Evolutionary conservation across 2,888 invertebrate species (phyloP), one percentile per base, ranked within the genome.

Genomic region (Harpagoxenus sublaevis): DNA sequence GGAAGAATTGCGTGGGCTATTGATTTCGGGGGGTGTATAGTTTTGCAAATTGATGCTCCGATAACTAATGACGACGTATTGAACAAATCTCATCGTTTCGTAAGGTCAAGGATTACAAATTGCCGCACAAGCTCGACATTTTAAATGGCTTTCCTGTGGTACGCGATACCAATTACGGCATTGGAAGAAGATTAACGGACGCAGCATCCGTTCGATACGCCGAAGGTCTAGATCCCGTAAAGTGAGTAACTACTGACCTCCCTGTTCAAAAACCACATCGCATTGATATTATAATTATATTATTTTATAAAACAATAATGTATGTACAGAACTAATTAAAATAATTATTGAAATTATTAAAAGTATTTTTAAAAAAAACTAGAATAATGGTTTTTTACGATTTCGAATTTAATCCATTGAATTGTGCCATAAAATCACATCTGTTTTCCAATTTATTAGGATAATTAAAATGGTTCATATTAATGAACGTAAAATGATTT

Each of bases 131-230:
- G 6, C 96, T 97, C 85, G 96, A 96, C 57, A 96, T 96, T 91
- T 95, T 96, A 89, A 97, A 97, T 95, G 98, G 98, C 1, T 96
- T 97, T 94, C 95, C 96, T 86, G 95, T 97, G 62, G 96, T 97
- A 0, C 96, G 96, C 90, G 95, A 95, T 8, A 92, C 95, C 1
- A 94, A 96, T 74, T 93, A 95, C 35, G 97, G 96, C 5, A 86
- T 91, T 10, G 93, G 93, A 45, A 89, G 90, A 79, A 91, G 91
- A 73, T 92, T 92, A 28, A 87, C 91, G 48, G 94, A 93, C 82
- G 84, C 90, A 71, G 89, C 89, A 23, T 92, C 93, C 23, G 84
- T 88, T 53, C 92, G 92, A 28, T 92, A 91, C 35, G 81, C 88
- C 4, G 83, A 88, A 39, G 90, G 89, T 45, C 35, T 79, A 12